Base-by-base conservation (phyloP, 2,113 vertebrate genomes). In the Fulica atra region DNA sequence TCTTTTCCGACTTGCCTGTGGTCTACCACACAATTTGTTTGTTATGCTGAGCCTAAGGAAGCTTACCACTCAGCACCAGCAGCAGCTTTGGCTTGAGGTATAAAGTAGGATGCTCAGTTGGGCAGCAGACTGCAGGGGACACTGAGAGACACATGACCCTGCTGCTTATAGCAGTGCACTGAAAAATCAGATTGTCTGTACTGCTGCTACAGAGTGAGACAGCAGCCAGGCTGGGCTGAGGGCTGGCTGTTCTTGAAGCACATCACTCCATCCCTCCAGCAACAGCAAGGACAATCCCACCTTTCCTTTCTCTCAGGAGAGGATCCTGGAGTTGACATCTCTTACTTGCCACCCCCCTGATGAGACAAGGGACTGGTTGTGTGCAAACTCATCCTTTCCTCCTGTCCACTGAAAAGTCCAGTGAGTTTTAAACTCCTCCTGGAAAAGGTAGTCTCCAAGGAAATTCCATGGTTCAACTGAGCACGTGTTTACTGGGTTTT, bases 11-110 rank as follows among this genome's bases (percentile, higher is more conserved):
- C 60, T 79, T 69, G 42, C 53, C 65, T 92, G 95, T 87, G 93
- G 95, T 92, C 60, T 93, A 65, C 93, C 93, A 59, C 82, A 92
- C 76, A 76, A 74, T 94, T 96, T 92, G 68, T 83, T 80, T 35
- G 80, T 25, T 72, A 3, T 78, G 60, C 64, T 84, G 82, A 86
- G 82, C 56, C 54, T 42, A 11, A 56, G 40, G 69, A 60, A 21
- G 28, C 3, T 81, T 13, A 31, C 23, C 26, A 23, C 51, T 17
- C 3, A 0, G 42, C 80, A 14, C 29, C 71, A 92, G 78, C 19
- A 57, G 59, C 60, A 88, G 51, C 64, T 83, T 24, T 84, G 76
- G 35, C 38, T 86, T 40, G 33, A 78, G 28, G 18, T 46, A 63
- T 54, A 46, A 35, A 50, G 15, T 0, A 4, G 15, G 64, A 6